These are phyloP conservation scores for Melospiza georgiana DNA, from an alignment of 2,113 vertebrate genomes.

Conservation along the genomic window DNA sequence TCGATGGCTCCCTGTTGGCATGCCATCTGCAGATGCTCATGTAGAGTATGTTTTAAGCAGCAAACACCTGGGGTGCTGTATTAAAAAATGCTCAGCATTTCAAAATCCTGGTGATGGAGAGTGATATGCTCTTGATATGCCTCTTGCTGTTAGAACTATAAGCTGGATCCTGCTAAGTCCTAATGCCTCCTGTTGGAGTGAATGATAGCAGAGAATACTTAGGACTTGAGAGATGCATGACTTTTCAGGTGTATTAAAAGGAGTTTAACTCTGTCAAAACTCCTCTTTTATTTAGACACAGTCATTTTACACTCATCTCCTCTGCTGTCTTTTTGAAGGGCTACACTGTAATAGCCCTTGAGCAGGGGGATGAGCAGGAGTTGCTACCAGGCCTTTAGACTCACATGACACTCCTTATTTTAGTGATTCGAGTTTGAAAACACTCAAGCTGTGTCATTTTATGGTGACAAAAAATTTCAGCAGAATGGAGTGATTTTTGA, in stretches of 20 bases:
- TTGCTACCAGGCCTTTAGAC: neutral
- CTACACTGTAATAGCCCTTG: neutral
- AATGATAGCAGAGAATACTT: slow-evolving; percentile 10
- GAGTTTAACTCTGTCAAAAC: neutral
- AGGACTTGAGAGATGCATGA: neutral
- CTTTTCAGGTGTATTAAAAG: slow-evolving; percentile 23
- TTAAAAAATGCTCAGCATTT: slow-evolving; percentile 66
- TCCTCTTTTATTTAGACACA: neutral
- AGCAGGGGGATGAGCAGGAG: neutral
- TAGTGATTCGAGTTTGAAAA: neutral
- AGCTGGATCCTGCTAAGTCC: slow-evolving; percentile 43
- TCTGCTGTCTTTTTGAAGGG: slow-evolving; percentile 8
- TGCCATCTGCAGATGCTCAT: slow-evolving; percentile 61
- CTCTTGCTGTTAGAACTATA: slow-evolving; percentile 49
- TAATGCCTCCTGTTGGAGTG: slow-evolving; percentile 41
- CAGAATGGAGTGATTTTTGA: neutral
- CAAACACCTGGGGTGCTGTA: slow-evolving; percentile 60
- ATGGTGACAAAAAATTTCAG: neutral
- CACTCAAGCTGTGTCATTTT: neutral
- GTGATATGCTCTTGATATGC: slow-evolving; percentile 48
- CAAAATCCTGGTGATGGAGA: slow-evolving; percentile 52
- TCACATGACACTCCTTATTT: neutral
- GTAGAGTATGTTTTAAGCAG: slow-evolving; percentile 60
- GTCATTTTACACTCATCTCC: neutral
- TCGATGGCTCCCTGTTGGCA: slow-evolving; percentile 44